Conservation (phyloP, 1,140 invertebrate genomes). For the Drosophila orosa region DNA sequence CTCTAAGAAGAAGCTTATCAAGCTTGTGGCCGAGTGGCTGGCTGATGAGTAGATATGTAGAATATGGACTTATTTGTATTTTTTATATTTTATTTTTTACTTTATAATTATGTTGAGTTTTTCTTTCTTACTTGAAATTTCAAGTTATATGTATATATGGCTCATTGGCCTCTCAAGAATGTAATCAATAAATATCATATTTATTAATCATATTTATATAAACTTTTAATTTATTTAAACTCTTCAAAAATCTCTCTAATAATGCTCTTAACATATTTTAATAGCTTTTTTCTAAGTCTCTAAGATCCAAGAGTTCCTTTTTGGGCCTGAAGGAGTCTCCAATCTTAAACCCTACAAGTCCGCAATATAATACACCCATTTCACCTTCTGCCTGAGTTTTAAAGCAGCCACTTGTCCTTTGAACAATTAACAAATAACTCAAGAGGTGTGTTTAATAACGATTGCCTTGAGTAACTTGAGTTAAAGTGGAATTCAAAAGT, state of each 20-base stretch:
- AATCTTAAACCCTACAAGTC: background rate
- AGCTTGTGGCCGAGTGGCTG: slow-evolving; percentile 70
- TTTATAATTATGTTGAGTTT: background rate
- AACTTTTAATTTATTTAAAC: background rate
- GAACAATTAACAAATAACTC: slow-evolving; percentile 12
- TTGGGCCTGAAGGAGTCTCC: background rate
- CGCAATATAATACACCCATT: background rate
- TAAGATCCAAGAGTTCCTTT: background rate
- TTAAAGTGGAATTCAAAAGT: background rate
- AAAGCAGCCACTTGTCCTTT: slow-evolving; percentile 24
- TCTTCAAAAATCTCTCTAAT: background rate
- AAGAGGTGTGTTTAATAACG: background rate
- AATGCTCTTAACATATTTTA: background rate
- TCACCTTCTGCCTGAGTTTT: background rate
- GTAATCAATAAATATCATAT: slow-evolving; percentile 26
- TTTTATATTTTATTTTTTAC: background rate
- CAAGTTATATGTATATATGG: background rate
- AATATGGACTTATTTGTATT: too few relatives aligned
- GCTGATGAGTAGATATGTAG: slow-evolving; percentile 5
- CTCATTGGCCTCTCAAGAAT: too few relatives aligned
- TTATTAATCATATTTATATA: background rate
- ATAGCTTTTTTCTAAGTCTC: background rate
- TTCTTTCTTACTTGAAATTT: background rate
- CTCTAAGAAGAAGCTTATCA: slow-evolving; percentile 56
- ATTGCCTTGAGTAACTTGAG: slow-evolving; percentile 7